These are phyloP conservation scores for Sebastes steindachneri DNA, from an alignment of 2,797 vertebrate species.

Conservation along the genomic window DNA sequence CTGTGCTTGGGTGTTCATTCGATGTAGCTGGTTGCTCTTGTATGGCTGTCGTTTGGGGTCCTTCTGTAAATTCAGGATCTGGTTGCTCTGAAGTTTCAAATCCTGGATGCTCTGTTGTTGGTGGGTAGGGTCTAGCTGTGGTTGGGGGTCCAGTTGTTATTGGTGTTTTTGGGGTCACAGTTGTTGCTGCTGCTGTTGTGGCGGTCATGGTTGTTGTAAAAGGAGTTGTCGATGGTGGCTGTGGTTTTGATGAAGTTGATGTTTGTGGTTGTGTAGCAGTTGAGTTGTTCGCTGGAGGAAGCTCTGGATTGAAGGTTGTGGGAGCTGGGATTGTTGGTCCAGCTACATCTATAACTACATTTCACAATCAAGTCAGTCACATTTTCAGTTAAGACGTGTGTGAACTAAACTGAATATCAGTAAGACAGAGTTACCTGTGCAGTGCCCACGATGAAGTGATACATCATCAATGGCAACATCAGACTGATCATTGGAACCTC, in stretches of 20 bases:
- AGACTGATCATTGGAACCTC: slow-evolving; percentile 77
- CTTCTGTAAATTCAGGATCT: neutral
- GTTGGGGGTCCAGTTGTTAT: neutral
- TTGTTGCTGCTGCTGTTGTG: slow-evolving; percentile 4
- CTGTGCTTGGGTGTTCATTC: neutral
- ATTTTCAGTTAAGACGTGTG: neutral
- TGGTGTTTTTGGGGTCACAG: neutral
- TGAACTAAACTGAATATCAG: neutral
- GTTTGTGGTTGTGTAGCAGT: neutral
- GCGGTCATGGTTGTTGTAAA: neutral
- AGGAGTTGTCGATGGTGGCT: neutral
- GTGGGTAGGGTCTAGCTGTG: neutral
- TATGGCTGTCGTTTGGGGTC: neutral
- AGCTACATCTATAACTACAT: slow-evolving; percentile 43
- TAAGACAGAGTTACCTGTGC: slow-evolving; percentile 68
- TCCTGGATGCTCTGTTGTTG: neutral
- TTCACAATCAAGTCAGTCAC: neutral
- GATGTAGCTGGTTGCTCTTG: neutral
- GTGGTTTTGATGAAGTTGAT: neutral
- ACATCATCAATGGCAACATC: slow-evolving; percentile 87
- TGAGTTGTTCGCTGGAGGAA: neutral
- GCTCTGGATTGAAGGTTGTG: neutral
- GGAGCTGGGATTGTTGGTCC: slow-evolving; percentile 19
- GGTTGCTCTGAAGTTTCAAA: neutral
- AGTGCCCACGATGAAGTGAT: slow-evolving; percentile 71